Conservation (phyloP, 2,888 invertebrate genomes). For the Coelogynopora nodosa region DNA sequence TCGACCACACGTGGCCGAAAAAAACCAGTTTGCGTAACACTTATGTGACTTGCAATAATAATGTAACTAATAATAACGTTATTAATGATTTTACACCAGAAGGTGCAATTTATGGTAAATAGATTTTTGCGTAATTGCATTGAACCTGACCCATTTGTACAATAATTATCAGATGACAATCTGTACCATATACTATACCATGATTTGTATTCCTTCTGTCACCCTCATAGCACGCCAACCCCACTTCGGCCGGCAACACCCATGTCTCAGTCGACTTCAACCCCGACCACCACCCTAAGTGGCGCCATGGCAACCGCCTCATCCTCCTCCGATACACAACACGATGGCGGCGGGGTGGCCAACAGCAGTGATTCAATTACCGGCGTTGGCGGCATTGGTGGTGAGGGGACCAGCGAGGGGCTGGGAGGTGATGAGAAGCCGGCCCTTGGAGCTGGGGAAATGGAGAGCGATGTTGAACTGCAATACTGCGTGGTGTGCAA, state of each 20-base stretch:
- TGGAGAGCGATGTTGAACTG: not conserved
- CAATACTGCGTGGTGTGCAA: conserved; percentile 36
- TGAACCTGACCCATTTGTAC: no score
- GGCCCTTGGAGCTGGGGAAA: not conserved
- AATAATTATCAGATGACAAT: no score
- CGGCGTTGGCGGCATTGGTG: not conserved
- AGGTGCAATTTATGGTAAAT: no score
- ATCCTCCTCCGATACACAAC: not conserved
- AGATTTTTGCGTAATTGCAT: no score
- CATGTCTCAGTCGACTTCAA: not conserved
- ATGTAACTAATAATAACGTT: no score
- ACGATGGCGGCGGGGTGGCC: not conserved
- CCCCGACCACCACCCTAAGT: not conserved
- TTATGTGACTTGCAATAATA: no score
- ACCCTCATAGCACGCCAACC: not conserved
- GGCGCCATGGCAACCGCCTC: not conserved
- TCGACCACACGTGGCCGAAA: no score
- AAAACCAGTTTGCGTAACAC: no score
- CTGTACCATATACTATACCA: no score
- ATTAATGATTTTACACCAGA: no score
- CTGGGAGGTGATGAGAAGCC: no score
- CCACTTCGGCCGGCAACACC: not conserved
- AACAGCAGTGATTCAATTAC: not conserved
- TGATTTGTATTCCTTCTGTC: no score
- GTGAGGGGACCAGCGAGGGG: not conserved